phyloP scores from a whole-genome alignment of 2,797 vertebrate species.

The Molothrus aeneus region DNA sequence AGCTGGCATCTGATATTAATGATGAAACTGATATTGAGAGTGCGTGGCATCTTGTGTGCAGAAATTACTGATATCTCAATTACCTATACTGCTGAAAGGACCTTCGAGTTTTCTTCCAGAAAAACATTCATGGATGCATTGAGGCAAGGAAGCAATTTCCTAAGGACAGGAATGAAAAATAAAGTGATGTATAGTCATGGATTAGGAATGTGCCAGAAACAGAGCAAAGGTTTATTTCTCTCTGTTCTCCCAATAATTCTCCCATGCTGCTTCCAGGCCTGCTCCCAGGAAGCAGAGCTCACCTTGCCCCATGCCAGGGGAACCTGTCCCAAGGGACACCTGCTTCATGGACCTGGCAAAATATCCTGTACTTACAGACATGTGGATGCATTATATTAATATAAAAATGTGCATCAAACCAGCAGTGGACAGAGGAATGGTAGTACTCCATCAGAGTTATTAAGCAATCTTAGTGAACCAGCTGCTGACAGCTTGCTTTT shows the following conservation, averaged over 20 bases:
- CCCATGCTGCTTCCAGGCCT: neutral
- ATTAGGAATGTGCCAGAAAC: neutral
- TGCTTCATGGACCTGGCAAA: rapidly evolving
- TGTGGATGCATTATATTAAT: neutral
- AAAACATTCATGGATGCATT: neutral
- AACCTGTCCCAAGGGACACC: no score
- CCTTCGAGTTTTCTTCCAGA: neutral
- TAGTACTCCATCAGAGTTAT: neutral
- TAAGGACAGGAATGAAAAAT: neutral
- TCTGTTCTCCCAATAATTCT: neutral
- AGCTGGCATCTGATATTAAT: constrained; percentile 33
- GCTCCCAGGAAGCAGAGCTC: neutral
- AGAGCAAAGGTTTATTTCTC: neutral
- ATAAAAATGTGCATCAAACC: neutral
- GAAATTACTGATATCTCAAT: constrained; percentile 44
- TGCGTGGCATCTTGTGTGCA: neutral
- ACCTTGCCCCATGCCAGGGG: neutral
- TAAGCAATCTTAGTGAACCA: neutral
- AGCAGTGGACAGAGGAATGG: neutral
- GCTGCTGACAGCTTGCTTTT: neutral
- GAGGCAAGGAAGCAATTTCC: neutral
- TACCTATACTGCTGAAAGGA: constrained; percentile 19
- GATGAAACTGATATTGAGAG: neutral
- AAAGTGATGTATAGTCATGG: neutral
- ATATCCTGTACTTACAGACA: neutral